Conservation (phyloP, 1,140 invertebrate genomes). For the Diploscapter pachys region DNA sequence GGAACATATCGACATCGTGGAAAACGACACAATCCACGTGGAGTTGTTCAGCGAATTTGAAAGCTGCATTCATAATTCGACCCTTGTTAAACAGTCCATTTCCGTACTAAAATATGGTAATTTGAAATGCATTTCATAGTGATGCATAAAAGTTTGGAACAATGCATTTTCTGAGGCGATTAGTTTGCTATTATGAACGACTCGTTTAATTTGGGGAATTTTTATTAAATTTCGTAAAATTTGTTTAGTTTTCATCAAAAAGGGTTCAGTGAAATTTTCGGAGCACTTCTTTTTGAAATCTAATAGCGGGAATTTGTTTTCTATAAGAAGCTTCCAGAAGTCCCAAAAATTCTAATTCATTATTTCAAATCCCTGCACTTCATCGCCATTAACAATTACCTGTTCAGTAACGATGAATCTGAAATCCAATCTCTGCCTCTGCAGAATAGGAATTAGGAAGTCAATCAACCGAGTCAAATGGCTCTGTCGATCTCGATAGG, state of each 20-base stretch:
- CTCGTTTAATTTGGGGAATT: no score
- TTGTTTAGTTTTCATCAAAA: not conserved
- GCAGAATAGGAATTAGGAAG: conserved; percentile 84
- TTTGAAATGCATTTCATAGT: no score
- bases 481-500: conserved; percentile 76
- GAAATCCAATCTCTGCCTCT: conserved; percentile 68
- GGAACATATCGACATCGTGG: conserved; percentile 89
- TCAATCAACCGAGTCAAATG: conserved; percentile 69
- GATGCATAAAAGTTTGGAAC: no score
- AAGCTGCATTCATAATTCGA: conserved; percentile 87
- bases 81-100: conserved; percentile 81
- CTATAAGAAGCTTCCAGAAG: not conserved
- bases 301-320: not conserved
- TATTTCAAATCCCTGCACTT: not conserved
- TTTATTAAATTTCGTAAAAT: not conserved
- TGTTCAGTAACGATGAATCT: conserved; percentile 60
- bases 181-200: no score
- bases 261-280: not conserved
- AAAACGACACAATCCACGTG: conserved; percentile 76
- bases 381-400: conserved; percentile 27
- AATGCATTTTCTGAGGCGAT: no score
- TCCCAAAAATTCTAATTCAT: not conserved
- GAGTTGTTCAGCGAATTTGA: conserved; percentile 59
- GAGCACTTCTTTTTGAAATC: not conserved
- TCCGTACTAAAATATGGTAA: conserved; percentile 58